These are phyloP conservation scores for Drosophila hydei DNA, from an alignment of 1,140 invertebrate species.

Conservation along the genomic window DNA sequence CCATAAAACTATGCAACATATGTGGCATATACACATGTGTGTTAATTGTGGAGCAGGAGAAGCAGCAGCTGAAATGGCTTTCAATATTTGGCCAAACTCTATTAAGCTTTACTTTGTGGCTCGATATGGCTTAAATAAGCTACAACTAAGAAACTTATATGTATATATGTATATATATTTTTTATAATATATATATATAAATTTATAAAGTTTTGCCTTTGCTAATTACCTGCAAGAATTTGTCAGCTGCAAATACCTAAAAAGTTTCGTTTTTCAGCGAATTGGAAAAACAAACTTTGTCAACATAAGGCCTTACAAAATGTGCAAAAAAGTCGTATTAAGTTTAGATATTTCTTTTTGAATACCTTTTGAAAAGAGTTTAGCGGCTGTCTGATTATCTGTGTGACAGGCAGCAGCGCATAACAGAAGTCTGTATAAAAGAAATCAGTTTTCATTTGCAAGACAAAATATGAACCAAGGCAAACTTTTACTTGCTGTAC, in stretches of 20 bases:
- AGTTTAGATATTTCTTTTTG: no score
- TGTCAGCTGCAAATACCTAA: slow-evolving; percentile 28
- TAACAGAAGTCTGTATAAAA: no score
- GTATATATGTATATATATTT: background rate
- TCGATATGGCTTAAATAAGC: background rate
- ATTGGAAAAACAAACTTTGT: background rate
- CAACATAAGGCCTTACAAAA: background rate
- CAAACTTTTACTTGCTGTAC: no score
- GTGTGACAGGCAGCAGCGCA: no score
- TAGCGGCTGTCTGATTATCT: no score
- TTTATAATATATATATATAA: background rate
- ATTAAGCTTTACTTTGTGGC: background rate
- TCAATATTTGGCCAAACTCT: background rate
- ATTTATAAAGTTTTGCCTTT: background rate
- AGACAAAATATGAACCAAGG: no score
- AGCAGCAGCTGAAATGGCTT: background rate
- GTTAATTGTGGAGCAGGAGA: background rate
- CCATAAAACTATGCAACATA: slow-evolving; percentile 27
- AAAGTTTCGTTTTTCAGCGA: slow-evolving; percentile 7
- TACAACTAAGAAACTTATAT: background rate
- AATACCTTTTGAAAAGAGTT: no score
- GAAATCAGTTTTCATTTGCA: no score
- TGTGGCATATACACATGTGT: slow-evolving; percentile 13
- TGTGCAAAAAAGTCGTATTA: no score
- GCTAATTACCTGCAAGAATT: slow-evolving; percentile 22